A percentile compares a stretch with the other conserved stretches of the same genome.
These are phyloP conservation scores for Zoanthus sociatus DNA, from an alignment of 92 coral and sea anemone genomes.

Conservation along the genomic window DNA sequence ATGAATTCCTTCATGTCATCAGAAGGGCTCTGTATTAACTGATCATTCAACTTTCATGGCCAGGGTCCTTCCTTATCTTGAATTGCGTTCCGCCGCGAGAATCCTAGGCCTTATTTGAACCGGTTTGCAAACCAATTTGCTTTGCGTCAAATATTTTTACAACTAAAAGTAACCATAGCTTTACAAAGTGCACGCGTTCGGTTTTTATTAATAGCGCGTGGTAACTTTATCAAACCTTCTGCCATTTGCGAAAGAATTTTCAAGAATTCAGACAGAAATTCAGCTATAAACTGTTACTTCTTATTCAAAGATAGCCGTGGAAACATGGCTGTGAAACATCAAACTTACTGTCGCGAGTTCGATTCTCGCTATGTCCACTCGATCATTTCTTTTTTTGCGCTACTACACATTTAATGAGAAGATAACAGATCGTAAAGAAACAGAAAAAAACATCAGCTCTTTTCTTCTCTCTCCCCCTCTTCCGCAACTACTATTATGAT, in stretches of 20 bases:
- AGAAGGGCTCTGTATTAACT: not conserved
- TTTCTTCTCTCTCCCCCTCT: too few relatives aligned
- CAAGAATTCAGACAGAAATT: not conserved
- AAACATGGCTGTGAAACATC: not conserved
- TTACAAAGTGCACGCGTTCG: not conserved
- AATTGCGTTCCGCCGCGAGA: not conserved
- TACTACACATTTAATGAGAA: too few relatives aligned
- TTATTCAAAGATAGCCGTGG: not conserved
- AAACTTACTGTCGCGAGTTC: too few relatives aligned
- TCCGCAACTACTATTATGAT: too few relatives aligned
- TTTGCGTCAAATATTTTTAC: not conserved
- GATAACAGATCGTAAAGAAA: too few relatives aligned
- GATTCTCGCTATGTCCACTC: too few relatives aligned
- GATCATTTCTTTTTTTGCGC: too few relatives aligned
- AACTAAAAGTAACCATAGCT: not conserved
- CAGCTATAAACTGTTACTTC: too few relatives aligned
- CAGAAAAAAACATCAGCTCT: too few relatives aligned
- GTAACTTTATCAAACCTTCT: not conserved
- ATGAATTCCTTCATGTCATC: too few relatives aligned
- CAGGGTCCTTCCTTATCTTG: not conserved
- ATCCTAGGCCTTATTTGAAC: not conserved
- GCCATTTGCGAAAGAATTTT: not conserved
- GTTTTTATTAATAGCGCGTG: not conserved
- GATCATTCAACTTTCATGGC: not conserved
- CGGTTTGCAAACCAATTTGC: not conserved